Evolutionary conservation across 2,797 vertebrate genomes (phyloP), one percentile per base, ranked within the genome.

Genomic region (Myripristis jacobus): DNA sequence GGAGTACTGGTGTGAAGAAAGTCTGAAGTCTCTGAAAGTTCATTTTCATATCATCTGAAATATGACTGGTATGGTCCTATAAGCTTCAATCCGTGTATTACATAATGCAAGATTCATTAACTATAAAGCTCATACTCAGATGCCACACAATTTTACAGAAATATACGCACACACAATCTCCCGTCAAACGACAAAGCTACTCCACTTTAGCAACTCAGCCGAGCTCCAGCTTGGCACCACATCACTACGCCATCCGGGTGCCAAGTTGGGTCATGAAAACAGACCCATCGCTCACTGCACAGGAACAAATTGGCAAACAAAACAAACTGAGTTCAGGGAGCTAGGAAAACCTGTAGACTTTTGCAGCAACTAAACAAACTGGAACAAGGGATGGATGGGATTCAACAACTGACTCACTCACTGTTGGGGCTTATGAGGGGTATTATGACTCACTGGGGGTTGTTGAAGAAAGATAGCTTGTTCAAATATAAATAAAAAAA

Each of bases 321-420:
- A 71, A 64, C 46, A 61, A 73, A 60, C n/a, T 22, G 16, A 46
- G 44, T 70, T 59, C 51, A 62, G 21, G 27, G n/a, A 58, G 27
- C 41, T 36, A 2, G 6, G 46, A 58, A 64, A 66, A 79, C 29
- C 48, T 29, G 41, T 64, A 66, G 54, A 24, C n/a, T 43, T 36
- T 38, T 22, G 36, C 1, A 2, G 71, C 79, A 65, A 36, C 70
- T 69, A 57, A 48, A 73, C 62, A 36, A 67, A 77, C 41, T 74
- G 29, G 70, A 80, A 89, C 84, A 89, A 90, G 85, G 84, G 80
- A 66, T 90, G 88, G 90, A 87, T 60, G 18, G 10, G 43, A 81
- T 77, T 86, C 85, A 89, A 66, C 54, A 3, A 0, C 56, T 89
- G 88, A 89, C 87, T 90, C 89, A 84, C 21, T 13, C 67, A 66